A percentile compares a stretch with the other conserved stretches of the same genome.
These are phyloP conservation scores for Caprella mutica DNA, from an alignment of 2,888 invertebrate species.

Conservation along the genomic window DNA sequence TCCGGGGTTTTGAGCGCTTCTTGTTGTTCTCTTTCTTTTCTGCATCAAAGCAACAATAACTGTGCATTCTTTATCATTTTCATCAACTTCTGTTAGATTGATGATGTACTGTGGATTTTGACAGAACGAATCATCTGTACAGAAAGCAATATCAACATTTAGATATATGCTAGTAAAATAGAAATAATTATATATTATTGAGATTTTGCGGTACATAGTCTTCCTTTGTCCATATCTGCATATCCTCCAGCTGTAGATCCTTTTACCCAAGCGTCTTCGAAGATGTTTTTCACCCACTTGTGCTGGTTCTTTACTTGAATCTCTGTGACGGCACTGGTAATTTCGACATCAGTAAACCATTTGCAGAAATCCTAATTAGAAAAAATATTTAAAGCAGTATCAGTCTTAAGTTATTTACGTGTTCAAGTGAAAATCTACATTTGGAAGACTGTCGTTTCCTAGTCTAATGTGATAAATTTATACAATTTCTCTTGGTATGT, in stretches of 20 bases:
- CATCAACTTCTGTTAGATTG: conserved; percentile 69
- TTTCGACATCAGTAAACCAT: conserved; percentile 50
- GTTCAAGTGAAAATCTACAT: no score
- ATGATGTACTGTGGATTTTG: conserved; percentile 87
- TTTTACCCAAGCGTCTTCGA: conserved; percentile 83
- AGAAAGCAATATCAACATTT: background rate
- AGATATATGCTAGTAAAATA: background rate
- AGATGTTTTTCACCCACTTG: conserved; percentile 83
- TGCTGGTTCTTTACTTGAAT: conserved; percentile 37
- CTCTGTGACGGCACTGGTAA: conserved; percentile 63
- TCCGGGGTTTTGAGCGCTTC: no score
- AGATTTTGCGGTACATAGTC: no score
- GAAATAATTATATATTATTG: background rate
- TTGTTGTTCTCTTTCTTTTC: conserved; percentile 65
- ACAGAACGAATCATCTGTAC: conserved; percentile 83
- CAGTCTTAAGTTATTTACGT: background rate
- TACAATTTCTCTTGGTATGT: no score
- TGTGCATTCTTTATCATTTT: conserved; percentile 76
- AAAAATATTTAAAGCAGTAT: background rate
- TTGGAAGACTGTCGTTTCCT: no score
- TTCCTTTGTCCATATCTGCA: conserved; percentile 56
- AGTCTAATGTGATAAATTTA: no score
- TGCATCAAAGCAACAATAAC: conserved; percentile 91
- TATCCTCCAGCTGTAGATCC: conserved; percentile 93
- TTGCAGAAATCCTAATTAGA: background rate